Percentiles rank a stretch among this genome's conserved stretches.
These are phyloP conservation scores for Thereva nobilitata DNA, from an alignment of 2,888 invertebrate species.

Conservation along the genomic window DNA sequence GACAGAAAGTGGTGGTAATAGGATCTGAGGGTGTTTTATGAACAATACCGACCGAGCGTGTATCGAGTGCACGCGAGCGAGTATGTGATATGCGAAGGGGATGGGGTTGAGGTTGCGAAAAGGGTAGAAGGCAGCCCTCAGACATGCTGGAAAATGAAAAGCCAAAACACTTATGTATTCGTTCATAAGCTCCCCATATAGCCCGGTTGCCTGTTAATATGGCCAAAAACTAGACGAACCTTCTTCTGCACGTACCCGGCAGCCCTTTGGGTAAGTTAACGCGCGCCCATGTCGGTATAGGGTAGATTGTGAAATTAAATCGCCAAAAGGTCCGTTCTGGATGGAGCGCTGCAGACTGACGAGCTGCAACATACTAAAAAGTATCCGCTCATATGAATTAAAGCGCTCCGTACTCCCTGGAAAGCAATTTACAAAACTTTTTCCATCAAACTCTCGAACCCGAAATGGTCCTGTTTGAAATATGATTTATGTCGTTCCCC, in stretches of 20 bases:
- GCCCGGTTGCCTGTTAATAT: conserved; percentile 24
- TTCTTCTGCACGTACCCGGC: neutral
- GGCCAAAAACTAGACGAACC: conserved; percentile 22
- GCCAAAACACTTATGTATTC: conserved; percentile 31
- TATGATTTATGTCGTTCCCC: conserved; percentile 32
- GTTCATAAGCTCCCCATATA: conserved; percentile 17
- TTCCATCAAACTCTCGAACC: conserved; percentile 35
- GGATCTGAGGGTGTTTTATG: conserved; percentile 12
- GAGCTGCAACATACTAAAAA: conserved; percentile 31
- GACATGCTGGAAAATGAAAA: conserved; percentile 28
- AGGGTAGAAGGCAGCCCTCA: conserved; percentile 18
- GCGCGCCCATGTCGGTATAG: too few relatives aligned
- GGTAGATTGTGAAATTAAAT: conserved; percentile 11
- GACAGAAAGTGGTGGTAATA: neutral
- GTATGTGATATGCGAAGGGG: too few relatives aligned
- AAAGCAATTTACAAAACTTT: conserved; percentile 36
- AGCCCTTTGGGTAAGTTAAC: neutral
- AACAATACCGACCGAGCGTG: conserved; percentile 16
- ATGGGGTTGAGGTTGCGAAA: too few relatives aligned
- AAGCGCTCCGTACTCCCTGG: conserved; percentile 29
- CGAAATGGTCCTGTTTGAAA: conserved; percentile 31
- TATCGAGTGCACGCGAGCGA: neutral
- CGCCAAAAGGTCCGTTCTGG: neutral
- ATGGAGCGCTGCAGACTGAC: neutral
- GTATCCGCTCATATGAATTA: conserved; percentile 28